Percentiles rank a stretch among this genome's conserved stretches.
These are phyloP conservation scores for Keiferia lycopersicella DNA, from an alignment of 2,888 invertebrate species.

Conservation along the genomic window DNA sequence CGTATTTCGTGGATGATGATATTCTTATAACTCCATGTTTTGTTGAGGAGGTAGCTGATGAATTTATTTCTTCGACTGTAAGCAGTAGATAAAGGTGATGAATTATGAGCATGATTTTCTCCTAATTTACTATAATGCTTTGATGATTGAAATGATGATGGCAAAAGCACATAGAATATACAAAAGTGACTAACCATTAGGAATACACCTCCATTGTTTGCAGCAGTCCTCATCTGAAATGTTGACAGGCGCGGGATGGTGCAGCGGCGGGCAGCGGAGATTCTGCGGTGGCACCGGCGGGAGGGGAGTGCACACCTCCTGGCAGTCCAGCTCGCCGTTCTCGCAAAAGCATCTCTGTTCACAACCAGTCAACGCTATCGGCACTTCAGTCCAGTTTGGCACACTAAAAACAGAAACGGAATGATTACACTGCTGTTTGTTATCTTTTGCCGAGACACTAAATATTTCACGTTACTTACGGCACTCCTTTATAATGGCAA, in stretches of 20 bases:
- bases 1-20: conserved; percentile 48
- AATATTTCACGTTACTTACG: conserved; percentile 55
- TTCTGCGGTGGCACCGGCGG: conserved; percentile 88
- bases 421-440: neutral
- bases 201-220: conserved; percentile 86
- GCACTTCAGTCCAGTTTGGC: conserved; percentile 91
- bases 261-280: conserved; percentile 86
- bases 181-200: conserved; percentile 37
- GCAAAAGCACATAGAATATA: conserved; percentile 31
- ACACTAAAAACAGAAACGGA: conserved; percentile 60
- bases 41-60: neutral
- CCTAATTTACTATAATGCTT: neutral
- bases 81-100: conserved; percentile 56
- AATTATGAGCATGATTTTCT: conserved; percentile 9
- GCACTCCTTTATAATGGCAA: conserved; percentile 86
- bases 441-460: neutral
- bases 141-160: conserved; percentile 40
- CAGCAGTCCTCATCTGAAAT: conserved; percentile 90
- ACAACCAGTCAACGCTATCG: conserved; percentile 90
- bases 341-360: conserved; percentile 93
- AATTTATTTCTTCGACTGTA: conserved; percentile 60
- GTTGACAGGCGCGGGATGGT: conserved; percentile 83
- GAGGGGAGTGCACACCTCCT: conserved; percentile 89
- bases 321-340: conserved; percentile 92
- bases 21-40: conserved; percentile 41